phyloP scores from a whole-genome alignment of 2,797 vertebrate genomes.

The Dipus sagitta region DNA sequence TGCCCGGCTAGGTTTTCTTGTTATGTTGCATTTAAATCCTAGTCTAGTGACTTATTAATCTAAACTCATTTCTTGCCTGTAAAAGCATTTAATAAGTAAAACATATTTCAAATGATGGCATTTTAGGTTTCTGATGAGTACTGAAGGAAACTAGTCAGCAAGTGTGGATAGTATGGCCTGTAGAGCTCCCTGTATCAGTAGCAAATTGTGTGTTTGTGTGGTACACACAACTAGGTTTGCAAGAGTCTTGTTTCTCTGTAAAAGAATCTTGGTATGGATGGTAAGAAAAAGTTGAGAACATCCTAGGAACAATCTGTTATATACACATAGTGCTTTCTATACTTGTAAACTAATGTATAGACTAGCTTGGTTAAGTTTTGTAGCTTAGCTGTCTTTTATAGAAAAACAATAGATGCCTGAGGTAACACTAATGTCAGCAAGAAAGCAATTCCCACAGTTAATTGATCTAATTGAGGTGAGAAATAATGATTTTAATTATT shows the following conservation, averaged over 20 bases:
- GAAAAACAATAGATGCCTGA: slow-evolving; percentile 26
- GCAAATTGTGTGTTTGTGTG: neutral
- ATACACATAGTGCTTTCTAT: slow-evolving; percentile 14
- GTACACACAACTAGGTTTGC: neutral
- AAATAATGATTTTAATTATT: slow-evolving; percentile 47
- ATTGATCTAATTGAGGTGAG: neutral
- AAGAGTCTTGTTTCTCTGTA: neutral
- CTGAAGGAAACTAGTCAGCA: neutral
- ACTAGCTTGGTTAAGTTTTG: slow-evolving; percentile 29
- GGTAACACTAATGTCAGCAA: neutral
- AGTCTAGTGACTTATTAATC: neutral
- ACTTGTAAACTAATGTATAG: slow-evolving; percentile 39
- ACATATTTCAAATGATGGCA: neutral
- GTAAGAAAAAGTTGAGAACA: neutral
- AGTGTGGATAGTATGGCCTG: neutral
- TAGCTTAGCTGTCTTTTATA: slow-evolving; percentile 32
- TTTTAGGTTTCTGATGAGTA: neutral
- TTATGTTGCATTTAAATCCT: neutral
- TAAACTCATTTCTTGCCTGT: neutral
- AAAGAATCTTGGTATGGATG: neutral
- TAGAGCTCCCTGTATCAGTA: neutral
- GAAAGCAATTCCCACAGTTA: neutral
- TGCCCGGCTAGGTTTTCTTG: too few relatives aligned
- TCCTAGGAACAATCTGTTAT: neutral
- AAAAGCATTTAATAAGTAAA: neutral